A percentile compares a stretch with the other conserved stretches of the same genome.
These are phyloP conservation scores for Gryon sp. DNA, from an alignment of 1,140 invertebrate species.

Conservation along the genomic window DNA sequence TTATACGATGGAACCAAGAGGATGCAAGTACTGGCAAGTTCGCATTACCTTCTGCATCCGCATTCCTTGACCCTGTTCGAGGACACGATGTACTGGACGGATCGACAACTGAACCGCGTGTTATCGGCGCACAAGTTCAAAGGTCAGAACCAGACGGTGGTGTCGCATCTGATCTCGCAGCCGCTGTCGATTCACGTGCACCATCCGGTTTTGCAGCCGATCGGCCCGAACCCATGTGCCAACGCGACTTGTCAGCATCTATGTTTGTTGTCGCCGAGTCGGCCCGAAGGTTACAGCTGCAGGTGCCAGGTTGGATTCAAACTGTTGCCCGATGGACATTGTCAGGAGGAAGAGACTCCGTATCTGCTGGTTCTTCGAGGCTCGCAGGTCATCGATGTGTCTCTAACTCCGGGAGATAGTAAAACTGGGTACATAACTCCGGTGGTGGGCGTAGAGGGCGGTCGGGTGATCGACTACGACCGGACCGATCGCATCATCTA, in stretches of 20 bases:
- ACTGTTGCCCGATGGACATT: conserved; percentile 84
- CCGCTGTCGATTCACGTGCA: conserved; percentile 96
- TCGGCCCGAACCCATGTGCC: conserved; percentile 90
- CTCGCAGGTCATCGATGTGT: conserved; percentile 92
- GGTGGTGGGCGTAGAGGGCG: conserved; percentile 94
- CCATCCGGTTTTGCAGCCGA: conserved; percentile 95
- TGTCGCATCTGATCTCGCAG: conserved; percentile 96
- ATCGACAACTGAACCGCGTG: conserved; percentile 93
- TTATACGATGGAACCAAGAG: conserved; percentile 96
- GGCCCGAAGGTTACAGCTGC: conserved; percentile 88
- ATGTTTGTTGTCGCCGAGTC: conserved; percentile 90
- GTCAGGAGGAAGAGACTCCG: conserved; percentile 90
- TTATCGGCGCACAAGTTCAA: conserved; percentile 94
- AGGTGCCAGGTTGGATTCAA: conserved; percentile 94
- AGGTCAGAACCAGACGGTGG: conserved; percentile 94
- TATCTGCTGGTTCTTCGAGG: conserved; percentile 95
- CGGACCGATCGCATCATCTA: conserved; percentile 89
- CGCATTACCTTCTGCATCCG: conserved; percentile 95
- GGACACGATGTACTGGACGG: conserved; percentile 98
- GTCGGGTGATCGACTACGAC: conserved; percentile 95
- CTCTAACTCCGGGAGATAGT: conserved; percentile 86
- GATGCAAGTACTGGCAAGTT: conserved; percentile 91
- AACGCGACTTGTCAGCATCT: conserved; percentile 92
- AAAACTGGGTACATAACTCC: conserved; percentile 90
- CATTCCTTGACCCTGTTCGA: conserved; percentile 96